Evolutionary conservation across 1,140 invertebrate genomes (phyloP), one percentile per base, ranked within the genome.

Genomic region (Listronotus bonariensis): DNA sequence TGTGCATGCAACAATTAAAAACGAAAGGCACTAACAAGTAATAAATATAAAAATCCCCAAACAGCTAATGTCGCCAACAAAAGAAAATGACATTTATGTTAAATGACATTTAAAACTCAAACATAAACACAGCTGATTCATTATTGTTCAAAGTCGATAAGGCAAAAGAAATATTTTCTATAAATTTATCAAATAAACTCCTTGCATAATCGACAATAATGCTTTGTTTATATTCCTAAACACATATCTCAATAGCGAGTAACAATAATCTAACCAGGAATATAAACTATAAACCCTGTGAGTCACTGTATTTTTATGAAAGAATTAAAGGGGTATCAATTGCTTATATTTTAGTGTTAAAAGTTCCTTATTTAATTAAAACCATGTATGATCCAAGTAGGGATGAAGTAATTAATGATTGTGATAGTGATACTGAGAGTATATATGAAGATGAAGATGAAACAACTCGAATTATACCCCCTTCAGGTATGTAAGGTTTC

Each of bases 391-490:
- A 54, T 40, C 68, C 68, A 18, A 51, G 26, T 26, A 54, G 46
- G 52, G 61, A 59, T 46, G 36, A 54, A 40, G 14, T 54, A 57
- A 68, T 65, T 51, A 67, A 75, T 49, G 62, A 65, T 54, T 71
- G 52, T 46, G 69, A 72, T 32, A 75, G 74, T 71, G 74, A 75
- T 41, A 62, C 55, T 31, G 73, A 76, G 7, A 74, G 66, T 65
- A 66, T 70, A 41, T 69, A 70, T 41, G 74, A 76, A 51, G 76
- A 77, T 71, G 77, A 78, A 63, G 77, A 78, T 65, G 77, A 78
- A 66, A 56, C 72, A 12, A 77, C 77, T 18, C 68, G 67, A 53
- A 78, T 78, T 54, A 70, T 78, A 34, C 74, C 77, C 45, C 77
- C 77, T 17, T 64, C 76, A 73, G 74, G 77, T 78, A 73, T 46